Evolutionary conservation across 1,140 invertebrate species (phyloP).

Genomic region (Rhopalosiphum maidis): DNA sequence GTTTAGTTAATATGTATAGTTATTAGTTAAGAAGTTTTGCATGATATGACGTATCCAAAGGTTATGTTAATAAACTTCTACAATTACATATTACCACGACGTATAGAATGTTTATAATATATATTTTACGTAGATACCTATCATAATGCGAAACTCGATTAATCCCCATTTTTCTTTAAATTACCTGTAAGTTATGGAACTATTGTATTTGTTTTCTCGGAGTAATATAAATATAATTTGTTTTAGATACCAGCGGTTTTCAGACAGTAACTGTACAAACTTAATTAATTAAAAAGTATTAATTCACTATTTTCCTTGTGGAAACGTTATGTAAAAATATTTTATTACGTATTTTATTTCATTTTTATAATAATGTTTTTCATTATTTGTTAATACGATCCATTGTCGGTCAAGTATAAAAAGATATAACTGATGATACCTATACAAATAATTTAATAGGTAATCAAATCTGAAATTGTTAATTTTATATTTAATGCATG

Average conservation of each 20-base stretch:
- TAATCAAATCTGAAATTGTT: not conserved
- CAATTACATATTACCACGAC: not conserved
- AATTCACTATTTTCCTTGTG: not conserved
- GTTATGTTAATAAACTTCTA: conserved; percentile 27
- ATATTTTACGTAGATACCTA: not conserved
- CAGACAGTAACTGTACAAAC: not conserved
- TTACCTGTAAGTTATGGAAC: not conserved
- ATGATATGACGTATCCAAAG: conserved; percentile 4
- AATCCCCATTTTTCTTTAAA: conserved; percentile 2
- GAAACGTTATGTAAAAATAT: not conserved
- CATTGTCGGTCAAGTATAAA: not conserved
- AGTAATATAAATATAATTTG: not conserved
- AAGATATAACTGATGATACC: not conserved
- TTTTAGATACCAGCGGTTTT: not conserved
- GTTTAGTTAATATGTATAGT: conserved; percentile 7
- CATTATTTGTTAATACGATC: not conserved
- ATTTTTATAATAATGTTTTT: not conserved
- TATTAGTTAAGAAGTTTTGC: conserved; percentile 12
- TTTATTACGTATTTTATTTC: not conserved
- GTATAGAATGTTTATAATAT: not conserved
- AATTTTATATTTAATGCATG: not conserved
- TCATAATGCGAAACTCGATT: not conserved
- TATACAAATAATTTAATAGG: not conserved
- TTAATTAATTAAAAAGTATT: not conserved
- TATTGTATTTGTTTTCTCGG: not conserved